Conservation (phyloP, 2,888 invertebrate genomes). For the Priocnemis perturbator region DNA sequence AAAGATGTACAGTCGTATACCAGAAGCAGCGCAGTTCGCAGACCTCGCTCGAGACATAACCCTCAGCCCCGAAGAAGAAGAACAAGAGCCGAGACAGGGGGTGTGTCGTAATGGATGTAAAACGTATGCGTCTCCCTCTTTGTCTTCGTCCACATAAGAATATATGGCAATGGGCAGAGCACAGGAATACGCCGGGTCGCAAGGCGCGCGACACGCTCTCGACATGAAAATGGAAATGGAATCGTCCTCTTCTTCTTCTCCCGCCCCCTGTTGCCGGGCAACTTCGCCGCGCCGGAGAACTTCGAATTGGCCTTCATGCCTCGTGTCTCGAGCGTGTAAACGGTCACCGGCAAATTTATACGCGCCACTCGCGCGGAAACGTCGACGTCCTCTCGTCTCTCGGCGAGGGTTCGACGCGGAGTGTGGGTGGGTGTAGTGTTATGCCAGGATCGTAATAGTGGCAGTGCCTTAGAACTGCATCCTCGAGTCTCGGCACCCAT, state of each 20-base stretch:
- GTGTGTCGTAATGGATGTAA: slow-evolving; percentile 37
- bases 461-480: too few species aligned
- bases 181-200: too few species aligned
- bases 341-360: slow-evolving; percentile 37
- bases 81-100: too few species aligned
- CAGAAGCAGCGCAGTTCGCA: not conserved
- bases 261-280: slow-evolving; percentile 1
- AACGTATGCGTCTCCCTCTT: slow-evolving; percentile 27
- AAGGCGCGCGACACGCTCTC: slow-evolving; percentile 21
- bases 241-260: slow-evolving; percentile 22
- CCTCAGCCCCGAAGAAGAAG: not conserved
- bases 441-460: too few species aligned
- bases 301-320: slow-evolving; percentile 2
- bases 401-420: too few species aligned
- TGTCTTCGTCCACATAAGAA: too few species aligned
- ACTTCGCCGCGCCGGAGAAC: too few species aligned
- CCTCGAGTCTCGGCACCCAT: too few species aligned
- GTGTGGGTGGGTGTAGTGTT: too few species aligned
- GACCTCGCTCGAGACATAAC: not conserved
- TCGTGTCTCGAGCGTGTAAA: slow-evolving; percentile 36
- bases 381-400: too few species aligned
- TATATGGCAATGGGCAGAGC: too few species aligned
- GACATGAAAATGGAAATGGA: slow-evolving; percentile 36
- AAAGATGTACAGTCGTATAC: too few species aligned
- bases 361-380: not conserved